Conservation (phyloP, 2,797 vertebrate genomes). For the Squalus acanthias region DNA sequence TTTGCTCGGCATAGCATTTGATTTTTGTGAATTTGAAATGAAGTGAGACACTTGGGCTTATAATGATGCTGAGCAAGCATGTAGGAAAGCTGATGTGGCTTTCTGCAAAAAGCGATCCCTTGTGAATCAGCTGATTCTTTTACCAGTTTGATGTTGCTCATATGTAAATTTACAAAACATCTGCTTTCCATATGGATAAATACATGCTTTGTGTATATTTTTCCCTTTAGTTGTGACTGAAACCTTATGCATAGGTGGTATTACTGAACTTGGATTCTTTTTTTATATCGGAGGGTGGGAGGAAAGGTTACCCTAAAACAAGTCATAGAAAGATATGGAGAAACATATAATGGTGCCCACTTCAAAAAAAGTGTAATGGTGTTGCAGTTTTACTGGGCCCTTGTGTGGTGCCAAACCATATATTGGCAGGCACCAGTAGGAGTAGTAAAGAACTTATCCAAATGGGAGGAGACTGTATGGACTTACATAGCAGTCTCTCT, state of each 20-base stretch:
- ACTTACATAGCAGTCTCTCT: not conserved
- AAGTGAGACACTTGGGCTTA: slow-evolving; percentile 43
- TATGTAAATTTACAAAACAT: slow-evolving; percentile 67
- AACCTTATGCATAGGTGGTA: not conserved
- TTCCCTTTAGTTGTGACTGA: not conserved
- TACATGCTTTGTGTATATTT: slow-evolving; percentile 52
- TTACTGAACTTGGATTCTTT: not conserved
- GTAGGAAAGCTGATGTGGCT: slow-evolving; percentile 45
- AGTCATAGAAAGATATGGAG: not conserved
- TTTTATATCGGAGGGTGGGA: not conserved
- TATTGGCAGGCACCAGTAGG: not conserved
- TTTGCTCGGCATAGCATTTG: not conserved
- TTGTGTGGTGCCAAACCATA: not conserved
- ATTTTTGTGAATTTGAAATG: slow-evolving; percentile 38
- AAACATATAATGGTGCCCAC: not conserved
- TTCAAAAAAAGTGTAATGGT: not conserved
- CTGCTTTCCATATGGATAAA: slow-evolving; percentile 79
- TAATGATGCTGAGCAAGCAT: slow-evolving; percentile 53
- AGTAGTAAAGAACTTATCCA: not conserved
- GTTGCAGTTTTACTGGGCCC: not conserved
- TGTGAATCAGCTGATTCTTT: slow-evolving; percentile 55
- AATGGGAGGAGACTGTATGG: not conserved
- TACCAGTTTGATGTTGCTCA: slow-evolving; percentile 45
- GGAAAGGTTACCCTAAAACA: not conserved
- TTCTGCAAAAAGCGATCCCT: slow-evolving; percentile 50